Evolutionary conservation across 2,888 invertebrate genomes (phyloP).

Genomic region (Allophyes oxyacanthae): DNA sequence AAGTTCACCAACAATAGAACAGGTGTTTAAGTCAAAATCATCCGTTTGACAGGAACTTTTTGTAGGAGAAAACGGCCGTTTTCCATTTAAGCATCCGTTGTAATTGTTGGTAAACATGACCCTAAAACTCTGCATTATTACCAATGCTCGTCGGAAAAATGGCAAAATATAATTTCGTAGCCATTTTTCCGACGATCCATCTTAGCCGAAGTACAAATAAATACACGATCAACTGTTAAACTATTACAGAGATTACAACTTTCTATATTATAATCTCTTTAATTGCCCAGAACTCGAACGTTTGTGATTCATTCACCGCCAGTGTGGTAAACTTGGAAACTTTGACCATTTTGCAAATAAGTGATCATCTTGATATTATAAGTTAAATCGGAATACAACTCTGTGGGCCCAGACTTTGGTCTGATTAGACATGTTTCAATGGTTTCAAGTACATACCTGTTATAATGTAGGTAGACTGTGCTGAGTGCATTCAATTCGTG

Average conservation of each 20-base stretch:
- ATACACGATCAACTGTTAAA: conserved; percentile 18
- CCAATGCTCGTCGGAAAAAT: too few relatives aligned
- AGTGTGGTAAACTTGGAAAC: conserved; percentile 60
- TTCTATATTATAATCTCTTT: conserved; percentile 62
- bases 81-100: too few relatives aligned
- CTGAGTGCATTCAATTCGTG: conserved; percentile 14
- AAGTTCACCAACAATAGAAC: too few relatives aligned
- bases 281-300: conserved; percentile 54
- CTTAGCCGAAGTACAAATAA: conserved; percentile 13
- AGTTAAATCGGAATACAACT: conserved; percentile 25
- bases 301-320: conserved; percentile 44
- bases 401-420: background rate
- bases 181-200: background rate
- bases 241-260: conserved; percentile 55
- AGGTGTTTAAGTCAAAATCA: too few relatives aligned
- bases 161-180: too few relatives aligned
- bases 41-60: too few relatives aligned
- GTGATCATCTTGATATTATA: conserved; percentile 46
- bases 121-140: too few relatives aligned
- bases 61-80: too few relatives aligned
- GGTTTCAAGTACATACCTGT: conserved; percentile 3
- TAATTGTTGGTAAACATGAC: too few relatives aligned
- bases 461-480: conserved; percentile 2
- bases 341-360: conserved; percentile 59
- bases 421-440: conserved; percentile 16